Evolutionary conservation across 2,113 vertebrate species (phyloP).

Genomic region (Macquaria australasica): DNA sequence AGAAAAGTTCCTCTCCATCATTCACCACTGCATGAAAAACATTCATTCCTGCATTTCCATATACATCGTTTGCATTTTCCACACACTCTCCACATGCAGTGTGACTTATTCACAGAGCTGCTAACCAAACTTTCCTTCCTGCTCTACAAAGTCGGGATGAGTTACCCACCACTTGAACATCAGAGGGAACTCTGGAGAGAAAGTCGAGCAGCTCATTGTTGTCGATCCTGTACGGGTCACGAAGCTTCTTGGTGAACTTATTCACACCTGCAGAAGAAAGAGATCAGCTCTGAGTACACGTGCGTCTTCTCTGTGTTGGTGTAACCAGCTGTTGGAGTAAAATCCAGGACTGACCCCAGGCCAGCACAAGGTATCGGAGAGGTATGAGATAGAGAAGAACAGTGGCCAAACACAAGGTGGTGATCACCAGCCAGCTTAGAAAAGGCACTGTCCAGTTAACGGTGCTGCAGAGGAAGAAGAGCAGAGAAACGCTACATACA

Average conservation of each 20-base stretch:
- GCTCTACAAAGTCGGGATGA: background rate
- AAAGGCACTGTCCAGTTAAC: slow-evolving; percentile 97
- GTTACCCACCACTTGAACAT: slow-evolving; percentile 93
- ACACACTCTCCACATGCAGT: no score
- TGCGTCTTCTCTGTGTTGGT: no score
- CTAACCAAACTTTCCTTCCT: background rate
- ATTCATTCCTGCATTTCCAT: background rate
- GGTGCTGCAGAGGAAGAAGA: slow-evolving; percentile 80
- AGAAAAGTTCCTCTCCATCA: no score
- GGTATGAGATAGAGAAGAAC: slow-evolving; percentile 92
- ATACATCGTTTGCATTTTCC: no score
- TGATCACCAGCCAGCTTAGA: slow-evolving; percentile 92
- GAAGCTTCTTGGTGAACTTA: slow-evolving; percentile 98
- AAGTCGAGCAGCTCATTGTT: slow-evolving; percentile 97
- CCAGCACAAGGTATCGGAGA: slow-evolving; percentile 93
- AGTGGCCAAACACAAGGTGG: slow-evolving; percentile 87
- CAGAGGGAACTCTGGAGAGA: slow-evolving; percentile 95
- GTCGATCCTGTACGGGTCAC: slow-evolving; percentile 91
- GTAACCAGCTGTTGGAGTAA: accelerated
- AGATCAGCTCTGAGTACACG: accelerated
- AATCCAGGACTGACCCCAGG: slow-evolving; percentile 90
- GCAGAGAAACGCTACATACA: background rate
- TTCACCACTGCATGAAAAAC: no score
- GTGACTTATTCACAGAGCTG: no score
- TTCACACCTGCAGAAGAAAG: slow-evolving; percentile 88